Evolutionary conservation across 1,140 invertebrate genomes (phyloP), one percentile per base, ranked within the genome.

Genomic region (Drosophila aff.): DNA sequence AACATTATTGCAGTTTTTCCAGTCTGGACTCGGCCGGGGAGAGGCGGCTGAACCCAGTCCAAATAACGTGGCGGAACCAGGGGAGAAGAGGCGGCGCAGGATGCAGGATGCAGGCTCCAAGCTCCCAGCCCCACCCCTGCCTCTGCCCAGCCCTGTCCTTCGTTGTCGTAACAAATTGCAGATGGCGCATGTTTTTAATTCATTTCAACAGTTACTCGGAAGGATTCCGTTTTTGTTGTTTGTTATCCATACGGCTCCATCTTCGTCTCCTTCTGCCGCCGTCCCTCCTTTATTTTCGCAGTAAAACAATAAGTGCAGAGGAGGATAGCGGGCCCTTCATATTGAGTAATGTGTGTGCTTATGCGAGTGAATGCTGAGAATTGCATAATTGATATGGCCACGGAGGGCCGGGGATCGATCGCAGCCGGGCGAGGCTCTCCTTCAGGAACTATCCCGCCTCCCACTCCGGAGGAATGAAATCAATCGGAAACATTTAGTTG

Each of bases 181-280:
- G 83, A 87, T 87, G 83, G 83, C 77, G 83, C 79, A 87, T 87
- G 83, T 87, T 87, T 87, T 87, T 87, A 87, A 87, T 87, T 87
- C 83, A 87, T 87, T 87, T 87, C 79, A 65, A 66, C 73, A 85
- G 76, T 83, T 75, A 75, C 49, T 69, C 64, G 67, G 60, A 40
- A 57, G 66, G 67, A 68, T 55, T 69, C 66, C 36, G 36, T 40
- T 53, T 71, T 61, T 77, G 79, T 71, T 64, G 62, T 76, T 71
- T 81, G 78, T 61, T 62, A 69, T 64, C 64, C 49, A 66, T 60
- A 64, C 55, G 60, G 49, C 49, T 58, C 38, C 73, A 26, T 36
- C 73, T 73, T 28, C 36, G 28, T 23, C 31, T 26, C 21, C 16
- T 11, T 33, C 33, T 21, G 28, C 33, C 16, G 15, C 18, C 38